phyloP scores from a whole-genome alignment of 2,113 vertebrate genomes.

The Spermophilus dauricus region DNA sequence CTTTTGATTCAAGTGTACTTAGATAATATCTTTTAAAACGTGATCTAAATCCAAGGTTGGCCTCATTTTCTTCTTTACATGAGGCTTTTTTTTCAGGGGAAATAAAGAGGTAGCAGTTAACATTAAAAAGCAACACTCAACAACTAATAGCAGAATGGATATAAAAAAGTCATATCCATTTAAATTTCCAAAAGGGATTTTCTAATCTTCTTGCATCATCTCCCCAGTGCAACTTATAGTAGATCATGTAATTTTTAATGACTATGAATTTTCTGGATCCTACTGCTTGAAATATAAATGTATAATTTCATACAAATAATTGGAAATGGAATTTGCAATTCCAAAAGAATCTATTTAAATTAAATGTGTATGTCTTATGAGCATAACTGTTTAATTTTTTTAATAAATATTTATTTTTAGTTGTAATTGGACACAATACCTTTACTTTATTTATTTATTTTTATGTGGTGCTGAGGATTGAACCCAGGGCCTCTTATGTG shows the following conservation, averaged over 20 bases:
- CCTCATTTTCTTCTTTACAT: not conserved
- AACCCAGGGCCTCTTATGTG: no score
- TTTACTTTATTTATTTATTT: no score
- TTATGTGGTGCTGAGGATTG: no score
- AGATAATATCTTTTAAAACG: not conserved
- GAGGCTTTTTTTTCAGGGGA: not conserved
- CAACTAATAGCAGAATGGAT: not conserved
- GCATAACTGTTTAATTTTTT: not conserved
- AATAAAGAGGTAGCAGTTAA: slow-evolving; percentile 13
- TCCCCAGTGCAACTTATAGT: not conserved
- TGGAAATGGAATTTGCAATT: slow-evolving; percentile 41
- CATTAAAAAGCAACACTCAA: slow-evolving; percentile 4
- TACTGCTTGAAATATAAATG: slow-evolving; percentile 29
- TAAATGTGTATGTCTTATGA: not conserved
- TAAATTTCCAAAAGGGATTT: slow-evolving; percentile 49
- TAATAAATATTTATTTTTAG: no score
- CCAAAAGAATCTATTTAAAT: not conserved
- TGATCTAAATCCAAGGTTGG: not conserved
- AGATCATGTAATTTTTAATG: slow-evolving; percentile 64
- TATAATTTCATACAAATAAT: slow-evolving; percentile 4
- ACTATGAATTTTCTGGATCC: not conserved
- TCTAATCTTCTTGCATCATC: not conserved
- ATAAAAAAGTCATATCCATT: slow-evolving; percentile 24
- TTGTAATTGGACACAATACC: no score
- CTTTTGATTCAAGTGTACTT: not conserved